Base-by-base conservation (phyloP, 1,140 invertebrate species). In the Aphidius ervi region DNA sequence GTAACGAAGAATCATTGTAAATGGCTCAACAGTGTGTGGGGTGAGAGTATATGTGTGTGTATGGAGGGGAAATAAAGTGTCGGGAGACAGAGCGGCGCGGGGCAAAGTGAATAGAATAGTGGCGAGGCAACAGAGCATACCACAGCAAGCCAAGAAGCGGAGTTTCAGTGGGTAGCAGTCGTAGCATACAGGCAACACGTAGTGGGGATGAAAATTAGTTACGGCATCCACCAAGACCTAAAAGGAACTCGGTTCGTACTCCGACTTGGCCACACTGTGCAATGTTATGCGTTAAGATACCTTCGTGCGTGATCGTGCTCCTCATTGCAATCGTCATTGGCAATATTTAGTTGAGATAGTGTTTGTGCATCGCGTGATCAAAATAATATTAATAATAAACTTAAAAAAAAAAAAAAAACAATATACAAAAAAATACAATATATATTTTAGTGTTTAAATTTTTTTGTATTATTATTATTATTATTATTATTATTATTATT, bases 201-300 rank as follows among this genome's bases (percentile, higher is more conserved):
- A 61, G 68, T 70, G 73, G 77, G 75, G 74, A 73, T 74, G 69
- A 69, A 74, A 75, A 77, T 76, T 75, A 77, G 76, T 77, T 78
- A 76, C 74, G 72, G 75, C 74, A 78, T 76, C 75, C 67, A 72
- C 72, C 70, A 71, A 77, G 74, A 74, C 73, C 70, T 70, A 72
- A 73, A 71, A 72, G 70, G 69, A 73, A 74, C 75, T 76, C 67
- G 67, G 69, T 71, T 67, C 68, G 70, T 67, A 64, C 69, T 62
- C 65, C 67, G 71, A 65, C 64, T 65, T 70, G 71, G 71, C 70
- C 68, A 65, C 69, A 72, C 68, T 69, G 74, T 77, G 77, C 74
- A 76, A 77, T 78, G 76, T 78, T 74, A 73, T 70, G 74, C 70
- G 74, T 70, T 70, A 74, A 72, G 71, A 66, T 72, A 71, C 62